Percentiles rank a stretch among this genome's conserved stretches.
These are phyloP conservation scores for Zaprionus lachaisei DNA, from an alignment of 1,140 invertebrate species.

Conservation along the genomic window DNA sequence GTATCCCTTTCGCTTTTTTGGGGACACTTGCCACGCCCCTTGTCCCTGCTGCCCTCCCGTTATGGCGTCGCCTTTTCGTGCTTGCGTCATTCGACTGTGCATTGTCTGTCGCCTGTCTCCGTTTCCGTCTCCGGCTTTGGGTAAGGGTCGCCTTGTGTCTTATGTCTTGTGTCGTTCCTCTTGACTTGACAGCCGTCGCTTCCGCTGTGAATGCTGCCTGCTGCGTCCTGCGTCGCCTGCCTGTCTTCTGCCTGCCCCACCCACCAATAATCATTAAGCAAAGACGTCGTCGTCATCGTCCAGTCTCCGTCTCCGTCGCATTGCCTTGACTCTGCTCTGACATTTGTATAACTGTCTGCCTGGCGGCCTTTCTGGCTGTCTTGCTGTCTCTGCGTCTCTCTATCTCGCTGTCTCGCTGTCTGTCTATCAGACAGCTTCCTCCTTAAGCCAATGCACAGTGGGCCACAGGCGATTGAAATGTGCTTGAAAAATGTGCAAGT, in stretches of 20 bases:
- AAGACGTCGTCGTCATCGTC: slow-evolving; percentile 3
- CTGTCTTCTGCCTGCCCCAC: background rate
- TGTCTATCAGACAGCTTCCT: slow-evolving; percentile 29
- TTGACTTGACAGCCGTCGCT: slow-evolving; percentile 54
- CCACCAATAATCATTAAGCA: slow-evolving; percentile 45
- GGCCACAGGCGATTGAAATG: background rate
- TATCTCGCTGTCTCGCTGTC: slow-evolving; percentile 14
- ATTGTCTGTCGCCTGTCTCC: slow-evolving; percentile 33
- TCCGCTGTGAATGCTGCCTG: slow-evolving; percentile 25
- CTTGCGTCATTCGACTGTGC: slow-evolving; percentile 39
- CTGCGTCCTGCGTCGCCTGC: background rate
- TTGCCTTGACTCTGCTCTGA: slow-evolving; percentile 67
- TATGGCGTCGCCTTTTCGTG: background rate
- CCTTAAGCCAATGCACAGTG: slow-evolving; percentile 34
- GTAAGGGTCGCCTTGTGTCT: slow-evolving; percentile 19
- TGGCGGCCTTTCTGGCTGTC: slow-evolving; percentile 11
- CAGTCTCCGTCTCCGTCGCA: slow-evolving; percentile 3
- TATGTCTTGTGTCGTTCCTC: slow-evolving; percentile 42
- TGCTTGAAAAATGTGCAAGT: no score
- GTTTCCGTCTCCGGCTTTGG: slow-evolving; percentile 3
- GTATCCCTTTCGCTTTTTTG: slow-evolving; percentile 66
- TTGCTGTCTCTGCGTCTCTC: slow-evolving; percentile 9
- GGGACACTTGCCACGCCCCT: background rate
- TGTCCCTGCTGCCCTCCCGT: background rate
- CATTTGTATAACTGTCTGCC: slow-evolving; percentile 59